These are phyloP conservation scores for Lasioglossum figueresi DNA, from an alignment of 2,888 invertebrate genomes.

Conservation along the genomic window DNA sequence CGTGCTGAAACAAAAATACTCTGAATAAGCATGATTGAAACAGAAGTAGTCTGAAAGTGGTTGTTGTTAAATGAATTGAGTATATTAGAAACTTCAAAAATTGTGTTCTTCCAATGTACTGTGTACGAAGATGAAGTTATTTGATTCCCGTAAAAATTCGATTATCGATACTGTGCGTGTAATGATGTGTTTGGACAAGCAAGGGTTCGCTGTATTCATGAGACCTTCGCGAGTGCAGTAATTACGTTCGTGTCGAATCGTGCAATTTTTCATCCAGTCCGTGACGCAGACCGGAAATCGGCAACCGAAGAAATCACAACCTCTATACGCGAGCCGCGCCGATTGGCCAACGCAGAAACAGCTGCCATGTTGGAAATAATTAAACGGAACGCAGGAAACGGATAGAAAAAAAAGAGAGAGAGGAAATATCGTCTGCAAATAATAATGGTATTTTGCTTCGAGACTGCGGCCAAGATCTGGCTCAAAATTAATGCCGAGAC, in stretches of 20 bases:
- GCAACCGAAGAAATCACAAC: conserved; percentile 46
- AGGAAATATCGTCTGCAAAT: conserved; percentile 32
- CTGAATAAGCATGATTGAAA: too few relatives aligned
- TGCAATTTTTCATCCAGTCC: conserved; percentile 46
- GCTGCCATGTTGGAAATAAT: conserved; percentile 56
- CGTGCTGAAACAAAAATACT: too few relatives aligned
- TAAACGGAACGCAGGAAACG: conserved; percentile 40
- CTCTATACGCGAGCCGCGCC: conserved; percentile 34
- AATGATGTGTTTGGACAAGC: neutral
- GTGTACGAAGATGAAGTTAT: neutral
- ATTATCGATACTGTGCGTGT: neutral
- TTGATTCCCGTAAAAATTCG: neutral
- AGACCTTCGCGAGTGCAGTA: conserved; percentile 53
- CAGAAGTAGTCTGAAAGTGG: too few relatives aligned
- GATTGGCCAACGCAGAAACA: neutral
- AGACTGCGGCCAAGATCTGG: conserved; percentile 29
- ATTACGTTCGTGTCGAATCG: conserved; percentile 69
- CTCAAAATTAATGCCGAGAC: conserved; percentile 45
- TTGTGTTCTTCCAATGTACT: too few relatives aligned
- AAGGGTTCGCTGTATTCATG: neutral
- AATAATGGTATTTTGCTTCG: conserved; percentile 45
- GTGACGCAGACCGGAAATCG: conserved; percentile 47
- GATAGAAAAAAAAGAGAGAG: neutral
- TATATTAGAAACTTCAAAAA: neutral
- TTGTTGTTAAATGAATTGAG: too few relatives aligned